Evolutionary conservation across 2,113 vertebrate species (phyloP).

Genomic region (Rostratula benghalensis): DNA sequence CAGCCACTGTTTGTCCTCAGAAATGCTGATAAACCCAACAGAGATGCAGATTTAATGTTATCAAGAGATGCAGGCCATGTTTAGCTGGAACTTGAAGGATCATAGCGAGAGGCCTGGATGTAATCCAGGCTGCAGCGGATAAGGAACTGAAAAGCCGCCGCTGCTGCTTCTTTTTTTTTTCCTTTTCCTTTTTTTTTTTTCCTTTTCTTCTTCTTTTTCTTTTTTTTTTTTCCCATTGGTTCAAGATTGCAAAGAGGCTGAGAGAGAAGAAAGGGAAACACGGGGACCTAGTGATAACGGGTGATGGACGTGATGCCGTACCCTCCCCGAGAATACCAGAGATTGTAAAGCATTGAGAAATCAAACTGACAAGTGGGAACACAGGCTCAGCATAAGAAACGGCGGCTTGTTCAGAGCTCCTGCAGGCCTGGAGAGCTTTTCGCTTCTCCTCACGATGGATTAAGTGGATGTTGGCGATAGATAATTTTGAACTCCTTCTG

Average conservation of each 20-base stretch:
- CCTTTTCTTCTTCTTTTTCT: too few species aligned
- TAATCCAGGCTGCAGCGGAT: slow-evolving; percentile 55
- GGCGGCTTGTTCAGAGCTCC: not conserved
- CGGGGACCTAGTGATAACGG: slow-evolving; percentile 39
- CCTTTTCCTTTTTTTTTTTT: not conserved
- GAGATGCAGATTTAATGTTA: slow-evolving; percentile 55
- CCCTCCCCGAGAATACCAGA: slow-evolving; percentile 43
- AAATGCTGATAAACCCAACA: not conserved
- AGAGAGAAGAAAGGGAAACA: slow-evolving; percentile 54
- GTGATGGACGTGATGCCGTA: slow-evolving; percentile 54
- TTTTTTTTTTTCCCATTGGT: not conserved
- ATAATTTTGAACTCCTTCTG: slow-evolving; percentile 59
- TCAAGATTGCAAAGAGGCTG: slow-evolving; percentile 55
- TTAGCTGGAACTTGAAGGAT: slow-evolving; percentile 45
- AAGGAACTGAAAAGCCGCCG: slow-evolving; percentile 37
- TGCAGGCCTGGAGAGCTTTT: slow-evolving; percentile 61
- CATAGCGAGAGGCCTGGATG: slow-evolving; percentile 44
- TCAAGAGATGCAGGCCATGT: slow-evolving; percentile 29
- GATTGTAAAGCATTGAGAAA: slow-evolving; percentile 65
- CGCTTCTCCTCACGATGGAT: slow-evolving; percentile 39
- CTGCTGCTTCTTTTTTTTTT: not conserved
- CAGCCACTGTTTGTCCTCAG: not conserved
- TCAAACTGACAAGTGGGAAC: slow-evolving; percentile 67
- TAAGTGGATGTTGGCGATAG: slow-evolving; percentile 56
- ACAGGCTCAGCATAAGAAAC: slow-evolving; percentile 59